Evolutionary conservation across 2,888 invertebrate genomes (phyloP).

Genomic region (Tenthredo livida): DNA sequence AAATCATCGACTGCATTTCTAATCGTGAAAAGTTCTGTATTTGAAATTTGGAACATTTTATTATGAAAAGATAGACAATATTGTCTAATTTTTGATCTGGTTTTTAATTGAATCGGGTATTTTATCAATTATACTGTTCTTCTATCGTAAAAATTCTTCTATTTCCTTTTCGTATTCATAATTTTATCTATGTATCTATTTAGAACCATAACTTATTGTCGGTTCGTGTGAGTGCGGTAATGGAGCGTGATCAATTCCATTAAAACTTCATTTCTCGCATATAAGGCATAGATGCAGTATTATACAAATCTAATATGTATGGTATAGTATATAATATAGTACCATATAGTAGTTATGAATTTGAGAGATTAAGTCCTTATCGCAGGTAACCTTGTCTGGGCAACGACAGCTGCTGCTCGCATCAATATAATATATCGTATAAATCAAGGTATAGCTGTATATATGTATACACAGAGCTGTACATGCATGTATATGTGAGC

Average conservation of each 20-base stretch:
- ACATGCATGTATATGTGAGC: not conserved
- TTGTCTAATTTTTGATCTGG: not conserved
- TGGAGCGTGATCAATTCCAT: constrained; percentile 30
- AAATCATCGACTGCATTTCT: too few species aligned
- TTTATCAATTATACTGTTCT: not conserved
- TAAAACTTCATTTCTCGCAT: constrained; percentile 22
- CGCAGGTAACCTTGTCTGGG: constrained; percentile 30
- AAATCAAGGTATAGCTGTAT: not conserved
- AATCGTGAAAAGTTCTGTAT: too few species aligned
- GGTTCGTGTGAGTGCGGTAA: not conserved
- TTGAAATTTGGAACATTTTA: too few species aligned
- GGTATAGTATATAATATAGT: not conserved
- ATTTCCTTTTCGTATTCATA: not conserved
- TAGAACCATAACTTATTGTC: not conserved
- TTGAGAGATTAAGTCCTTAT: constrained; percentile 23
- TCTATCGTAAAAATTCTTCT: not conserved
- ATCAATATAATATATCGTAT: constrained; percentile 22
- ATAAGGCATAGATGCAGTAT: not conserved
- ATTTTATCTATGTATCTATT: constrained; percentile 3
- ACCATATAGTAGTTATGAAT: not conserved
- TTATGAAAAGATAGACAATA: not conserved
- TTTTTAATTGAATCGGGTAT: not conserved
- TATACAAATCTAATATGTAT: not conserved
- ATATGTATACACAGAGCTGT: not conserved
- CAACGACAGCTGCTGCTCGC: constrained; percentile 27